Conservation (phyloP, 2,113 vertebrate genomes). For the Cebidichthys violaceus region DNA sequence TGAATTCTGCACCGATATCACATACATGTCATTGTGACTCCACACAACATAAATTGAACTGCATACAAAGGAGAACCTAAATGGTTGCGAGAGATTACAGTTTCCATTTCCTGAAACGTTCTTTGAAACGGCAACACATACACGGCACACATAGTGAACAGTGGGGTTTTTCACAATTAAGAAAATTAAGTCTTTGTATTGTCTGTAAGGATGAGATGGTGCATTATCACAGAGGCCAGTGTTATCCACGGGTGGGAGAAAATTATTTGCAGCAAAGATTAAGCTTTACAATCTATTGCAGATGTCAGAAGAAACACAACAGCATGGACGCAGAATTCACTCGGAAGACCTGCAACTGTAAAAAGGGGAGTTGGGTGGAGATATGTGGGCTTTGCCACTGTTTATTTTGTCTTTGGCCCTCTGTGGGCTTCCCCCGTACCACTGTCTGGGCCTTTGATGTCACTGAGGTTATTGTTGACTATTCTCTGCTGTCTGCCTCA, state of each 20-base stretch:
- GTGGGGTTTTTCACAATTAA: constrained; percentile 77
- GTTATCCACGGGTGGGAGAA: constrained; percentile 68
- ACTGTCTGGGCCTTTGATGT: constrained; percentile 82
- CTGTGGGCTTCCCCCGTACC: constrained; percentile 74
- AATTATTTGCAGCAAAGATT: constrained; percentile 78
- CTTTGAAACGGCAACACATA: constrained; percentile 65
- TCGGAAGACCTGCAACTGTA: constrained; percentile 59
- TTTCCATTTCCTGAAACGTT: constrained; percentile 49
- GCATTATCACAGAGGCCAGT: constrained; percentile 71
- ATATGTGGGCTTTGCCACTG: constrained; percentile 63
- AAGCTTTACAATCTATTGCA: constrained; percentile 59
- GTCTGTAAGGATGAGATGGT: constrained; percentile 72
- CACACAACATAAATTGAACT: constrained; percentile 42
- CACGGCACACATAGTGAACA: constrained; percentile 62
- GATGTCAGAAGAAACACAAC: constrained; percentile 62
- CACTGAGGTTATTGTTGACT: constrained; percentile 83
- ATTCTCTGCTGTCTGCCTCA: constrained; percentile 74
- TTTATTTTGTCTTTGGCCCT: constrained; percentile 78
- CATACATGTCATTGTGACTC: constrained; percentile 56
- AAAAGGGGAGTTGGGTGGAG: constrained; percentile 50
- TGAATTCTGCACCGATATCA: constrained; percentile 43
- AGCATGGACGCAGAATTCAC: constrained; percentile 54
- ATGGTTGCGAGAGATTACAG: constrained; percentile 51
- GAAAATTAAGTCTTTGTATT: constrained; percentile 72
- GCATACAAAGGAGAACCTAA: constrained; percentile 49